A percentile compares a stretch with the other conserved stretches of the same genome.
Conservation (phyloP, 2,888 invertebrate species). For the Pachycephus smyrnensis region DNA sequence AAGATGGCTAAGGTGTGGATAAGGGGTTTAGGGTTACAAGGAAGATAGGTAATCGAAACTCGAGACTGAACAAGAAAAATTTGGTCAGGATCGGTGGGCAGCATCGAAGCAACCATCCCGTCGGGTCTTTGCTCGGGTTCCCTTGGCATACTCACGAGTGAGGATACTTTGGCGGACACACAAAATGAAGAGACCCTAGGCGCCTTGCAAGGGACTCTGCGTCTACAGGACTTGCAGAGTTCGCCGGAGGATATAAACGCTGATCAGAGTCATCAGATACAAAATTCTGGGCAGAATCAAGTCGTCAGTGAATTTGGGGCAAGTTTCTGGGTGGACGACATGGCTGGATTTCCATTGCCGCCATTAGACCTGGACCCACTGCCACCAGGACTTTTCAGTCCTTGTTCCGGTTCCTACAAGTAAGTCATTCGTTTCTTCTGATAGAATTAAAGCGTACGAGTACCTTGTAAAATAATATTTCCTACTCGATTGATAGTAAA, state of each 20-base stretch:
- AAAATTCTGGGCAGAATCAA: conserved; percentile 55
- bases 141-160: conserved; percentile 56
- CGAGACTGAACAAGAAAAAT: not conserved
- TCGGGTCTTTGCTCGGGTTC: conserved; percentile 59
- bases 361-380: conserved; percentile 88
- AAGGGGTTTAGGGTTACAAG: not conserved
- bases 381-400: conserved; percentile 89
- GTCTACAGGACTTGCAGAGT: conserved; percentile 60
- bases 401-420: conserved; percentile 83
- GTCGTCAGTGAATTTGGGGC: conserved; percentile 65
- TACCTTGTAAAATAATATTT: not conserved
- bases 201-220: conserved; percentile 52
- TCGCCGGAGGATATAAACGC: conserved; percentile 55
- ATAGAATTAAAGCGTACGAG: not conserved
- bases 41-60: not conserved
- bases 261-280: conserved; percentile 54
- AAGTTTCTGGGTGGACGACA: conserved; percentile 81
- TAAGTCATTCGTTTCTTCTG: conserved; percentile 63
- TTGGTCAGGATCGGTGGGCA: conserved; percentile 59
- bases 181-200: conserved; percentile 45
- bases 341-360: conserved; percentile 87
- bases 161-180: conserved; percentile 52
- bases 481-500: not conserved
- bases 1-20: not conserved
- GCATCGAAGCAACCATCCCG: conserved; percentile 64